A percentile compares a stretch with the other conserved stretches of the same genome.
Conservation (phyloP, 2,797 vertebrate genomes). For the Rhincodon typus region DNA sequence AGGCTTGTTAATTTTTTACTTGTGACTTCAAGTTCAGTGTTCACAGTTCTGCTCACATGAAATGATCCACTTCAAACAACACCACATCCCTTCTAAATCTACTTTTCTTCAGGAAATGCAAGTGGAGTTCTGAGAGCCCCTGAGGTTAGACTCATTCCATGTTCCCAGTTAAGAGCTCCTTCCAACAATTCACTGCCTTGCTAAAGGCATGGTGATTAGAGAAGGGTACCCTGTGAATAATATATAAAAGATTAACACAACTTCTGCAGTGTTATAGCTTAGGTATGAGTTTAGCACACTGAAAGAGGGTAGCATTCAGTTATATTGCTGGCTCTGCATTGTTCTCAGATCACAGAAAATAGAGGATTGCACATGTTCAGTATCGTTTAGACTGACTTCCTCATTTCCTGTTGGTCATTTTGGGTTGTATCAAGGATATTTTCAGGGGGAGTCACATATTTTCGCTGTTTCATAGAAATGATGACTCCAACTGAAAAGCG, state of each 20-base stretch:
- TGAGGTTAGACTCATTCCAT: background rate
- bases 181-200: background rate
- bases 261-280: background rate
- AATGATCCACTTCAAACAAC: constrained; percentile 1
- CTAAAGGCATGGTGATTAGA: background rate
- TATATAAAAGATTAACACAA: background rate
- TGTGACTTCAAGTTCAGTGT: background rate
- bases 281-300: background rate
- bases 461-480: background rate
- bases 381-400: background rate
- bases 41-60: background rate
- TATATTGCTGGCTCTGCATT: background rate
- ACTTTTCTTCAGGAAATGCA: background rate
- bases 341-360: background rate
- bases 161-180: background rate
- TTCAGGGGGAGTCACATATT: background rate
- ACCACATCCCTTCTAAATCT: too few species aligned
- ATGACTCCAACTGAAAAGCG: background rate
- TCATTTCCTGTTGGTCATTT: background rate
- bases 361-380: background rate
- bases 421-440: background rate
- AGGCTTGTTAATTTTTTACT: constrained; percentile 13
- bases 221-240: background rate
- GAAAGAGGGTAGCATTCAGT: background rate
- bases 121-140: background rate